These are phyloP conservation scores for Astyanax mexicanus DNA, from an alignment of 2,797 vertebrate species.

Conservation along the genomic window DNA sequence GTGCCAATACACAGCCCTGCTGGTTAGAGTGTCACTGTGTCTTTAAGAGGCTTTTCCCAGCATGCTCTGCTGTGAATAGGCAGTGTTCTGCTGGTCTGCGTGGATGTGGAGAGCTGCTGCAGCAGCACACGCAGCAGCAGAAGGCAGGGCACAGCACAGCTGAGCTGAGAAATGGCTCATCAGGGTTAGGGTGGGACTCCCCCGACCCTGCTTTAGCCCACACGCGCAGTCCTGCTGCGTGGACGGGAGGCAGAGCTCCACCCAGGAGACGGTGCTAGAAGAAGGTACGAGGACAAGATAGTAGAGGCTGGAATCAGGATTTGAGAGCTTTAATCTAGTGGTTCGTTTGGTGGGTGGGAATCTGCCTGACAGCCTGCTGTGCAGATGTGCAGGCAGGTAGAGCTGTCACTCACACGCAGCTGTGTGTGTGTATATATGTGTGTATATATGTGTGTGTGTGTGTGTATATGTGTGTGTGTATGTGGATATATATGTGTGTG, in stretches of 20 bases:
- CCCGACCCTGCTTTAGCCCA: conserved; percentile 35
- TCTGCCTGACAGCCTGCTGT: conserved; percentile 67
- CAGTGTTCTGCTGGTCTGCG: conserved; percentile 35
- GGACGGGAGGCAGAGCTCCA: not conserved
- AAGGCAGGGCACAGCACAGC: conserved; percentile 41
- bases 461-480: too few species aligned
- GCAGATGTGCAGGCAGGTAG: conserved; percentile 67
- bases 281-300: too few species aligned
- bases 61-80: conserved; percentile 50
- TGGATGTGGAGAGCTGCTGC: conserved; percentile 65
- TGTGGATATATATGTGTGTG: too few species aligned
- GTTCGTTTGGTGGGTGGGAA: conserved; percentile 57
- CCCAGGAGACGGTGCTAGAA: conserved; percentile 22
- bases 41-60: conserved; percentile 82
- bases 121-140: conserved; percentile 62
- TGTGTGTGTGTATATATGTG: conserved; percentile 28
- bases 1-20: too few species aligned
- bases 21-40: conserved; percentile 54
- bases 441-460: too few species aligned
- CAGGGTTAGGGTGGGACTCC: conserved; percentile 54
- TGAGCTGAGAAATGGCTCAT: conserved; percentile 59
- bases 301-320: conserved; percentile 21
- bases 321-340: conserved; percentile 52
- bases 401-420: conserved; percentile 31
- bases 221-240: conserved; percentile 21